Percentiles rank a stretch among this genome's conserved stretches.
phyloP scores from a whole-genome alignment of 2,113 vertebrate species.

The Lanius ludovicianus region DNA sequence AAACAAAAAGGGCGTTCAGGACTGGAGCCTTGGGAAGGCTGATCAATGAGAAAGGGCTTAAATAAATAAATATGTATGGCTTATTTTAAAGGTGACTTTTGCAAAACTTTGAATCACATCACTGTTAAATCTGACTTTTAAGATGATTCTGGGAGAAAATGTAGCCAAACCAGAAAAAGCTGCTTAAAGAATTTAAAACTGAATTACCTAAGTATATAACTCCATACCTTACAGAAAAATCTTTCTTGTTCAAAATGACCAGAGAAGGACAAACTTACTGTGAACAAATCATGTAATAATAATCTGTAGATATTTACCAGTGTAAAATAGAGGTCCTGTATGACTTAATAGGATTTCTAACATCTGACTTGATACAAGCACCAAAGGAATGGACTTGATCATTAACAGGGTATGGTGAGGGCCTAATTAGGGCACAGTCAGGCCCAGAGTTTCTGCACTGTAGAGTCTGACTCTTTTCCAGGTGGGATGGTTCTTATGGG shows the following conservation, averaged over 20 bases:
- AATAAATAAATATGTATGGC: conserved; percentile 56
- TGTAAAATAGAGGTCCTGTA: not conserved
- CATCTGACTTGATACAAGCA: not conserved
- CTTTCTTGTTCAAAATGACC: not conserved
- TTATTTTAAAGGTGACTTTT: conserved; percentile 36
- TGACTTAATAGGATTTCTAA: not conserved
- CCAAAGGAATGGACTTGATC: not conserved
- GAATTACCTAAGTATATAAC: not conserved
- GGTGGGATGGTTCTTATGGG: not conserved
- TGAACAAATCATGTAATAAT: not conserved
- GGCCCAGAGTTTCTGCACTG: not conserved
- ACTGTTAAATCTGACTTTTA: not conserved
- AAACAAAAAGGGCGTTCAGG: conserved; percentile 31
- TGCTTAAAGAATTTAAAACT: not conserved
- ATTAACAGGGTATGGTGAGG: not conserved
- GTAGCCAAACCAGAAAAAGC: not conserved
- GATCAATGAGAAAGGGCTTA: conserved; percentile 53
- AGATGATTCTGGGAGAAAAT: not conserved
- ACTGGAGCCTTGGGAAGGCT: not conserved
- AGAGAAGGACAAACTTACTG: not conserved
- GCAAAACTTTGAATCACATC: not conserved
- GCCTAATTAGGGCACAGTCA: not conserved
- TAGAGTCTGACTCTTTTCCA: not conserved
- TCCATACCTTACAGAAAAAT: not conserved
- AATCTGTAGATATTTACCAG: not conserved